phyloP scores from a whole-genome alignment of 2,888 invertebrate genomes.

The Acrobasis consociella region DNA sequence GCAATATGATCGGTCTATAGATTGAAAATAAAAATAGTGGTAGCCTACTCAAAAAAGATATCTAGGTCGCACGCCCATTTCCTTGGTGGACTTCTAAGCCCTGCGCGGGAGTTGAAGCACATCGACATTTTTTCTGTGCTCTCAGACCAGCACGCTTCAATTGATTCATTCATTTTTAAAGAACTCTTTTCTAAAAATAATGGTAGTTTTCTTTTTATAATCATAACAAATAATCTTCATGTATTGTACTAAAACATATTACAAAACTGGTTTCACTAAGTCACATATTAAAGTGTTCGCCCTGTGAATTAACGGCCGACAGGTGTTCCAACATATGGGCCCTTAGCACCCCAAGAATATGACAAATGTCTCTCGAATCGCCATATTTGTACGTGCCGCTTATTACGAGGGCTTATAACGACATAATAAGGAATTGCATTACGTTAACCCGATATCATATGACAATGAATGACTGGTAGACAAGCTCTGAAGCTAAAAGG shows the following conservation, averaged over 20 bases:
- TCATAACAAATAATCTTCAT: neutral
- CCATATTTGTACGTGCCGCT: conserved; percentile 19
- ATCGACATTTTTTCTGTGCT: too few relatives aligned
- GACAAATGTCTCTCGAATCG: conserved; percentile 19
- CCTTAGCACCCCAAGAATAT: conserved; percentile 12
- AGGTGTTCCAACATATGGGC: conserved; percentile 19
- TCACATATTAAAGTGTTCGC: neutral
- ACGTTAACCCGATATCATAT: neutral
- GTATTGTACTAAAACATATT: neutral
- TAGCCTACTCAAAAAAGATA: too few relatives aligned
- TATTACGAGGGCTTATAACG: conserved; percentile 2
- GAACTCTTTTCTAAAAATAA: too few relatives aligned
- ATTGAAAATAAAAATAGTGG: too few relatives aligned
- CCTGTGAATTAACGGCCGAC: conserved; percentile 15
- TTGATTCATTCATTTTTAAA: too few relatives aligned
- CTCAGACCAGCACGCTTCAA: too few relatives aligned
- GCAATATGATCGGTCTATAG: too few relatives aligned
- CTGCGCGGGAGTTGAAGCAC: too few relatives aligned
- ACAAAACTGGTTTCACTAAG: neutral
- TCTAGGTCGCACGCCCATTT: too few relatives aligned
- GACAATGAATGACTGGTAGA: neutral
- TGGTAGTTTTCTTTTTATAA: too few relatives aligned
- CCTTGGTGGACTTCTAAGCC: too few relatives aligned
- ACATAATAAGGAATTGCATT: conserved; percentile 11
- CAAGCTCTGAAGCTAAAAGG: neutral